Base-by-base conservation (phyloP, 2,888 invertebrate genomes). In the Tiliacea citrago region DNA sequence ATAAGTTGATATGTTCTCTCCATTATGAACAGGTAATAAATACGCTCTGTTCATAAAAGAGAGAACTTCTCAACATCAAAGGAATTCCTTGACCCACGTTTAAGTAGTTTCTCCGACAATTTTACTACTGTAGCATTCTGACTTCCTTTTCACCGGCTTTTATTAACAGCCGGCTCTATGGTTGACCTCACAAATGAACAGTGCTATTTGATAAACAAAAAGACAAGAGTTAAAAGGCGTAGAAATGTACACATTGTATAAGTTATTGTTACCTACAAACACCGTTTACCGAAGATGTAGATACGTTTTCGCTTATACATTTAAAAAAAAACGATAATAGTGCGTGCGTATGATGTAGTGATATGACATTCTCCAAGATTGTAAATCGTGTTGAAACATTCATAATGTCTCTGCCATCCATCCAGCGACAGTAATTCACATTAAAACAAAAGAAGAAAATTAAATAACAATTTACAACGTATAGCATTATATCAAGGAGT, bases 331-430 rank as follows among this genome's bases (percentile, higher is more conserved):
- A 45, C 24, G 39, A 55, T 53, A 53, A 67, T 49, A 65, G 70
- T 74, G 75, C 81, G 68, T 78, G 77, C 69, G 65, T 60, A 70
- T 68, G 68, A 83, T 72, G 39, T 63, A 75, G 42, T 68, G 57
- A 62, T n/a, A 49, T 35, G 53, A 45, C 60, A 57, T 49, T 71
- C 42, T 68, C 13, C 24, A 68, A 73, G 29, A 76, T 68, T 53
- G 49, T 65, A 24, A 69, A 62, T 45, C 51, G 42, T 65, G 47
- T 63, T 72, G 18, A 63, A 73, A 63, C 62, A 68, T 57, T 69
- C 39, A n/a, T 76, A 60, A 42, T 45, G 13, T 53, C 29, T 73
- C 8, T 24, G 24, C 16, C 16, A 16, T 55, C 16, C 18, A 57
- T 55, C 16, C 18, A 57, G 57, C 29, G 18, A 58, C 18, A 58